phyloP scores from a whole-genome alignment of 1,140 invertebrate genomes.

The Homalodisca vitripennis region DNA sequence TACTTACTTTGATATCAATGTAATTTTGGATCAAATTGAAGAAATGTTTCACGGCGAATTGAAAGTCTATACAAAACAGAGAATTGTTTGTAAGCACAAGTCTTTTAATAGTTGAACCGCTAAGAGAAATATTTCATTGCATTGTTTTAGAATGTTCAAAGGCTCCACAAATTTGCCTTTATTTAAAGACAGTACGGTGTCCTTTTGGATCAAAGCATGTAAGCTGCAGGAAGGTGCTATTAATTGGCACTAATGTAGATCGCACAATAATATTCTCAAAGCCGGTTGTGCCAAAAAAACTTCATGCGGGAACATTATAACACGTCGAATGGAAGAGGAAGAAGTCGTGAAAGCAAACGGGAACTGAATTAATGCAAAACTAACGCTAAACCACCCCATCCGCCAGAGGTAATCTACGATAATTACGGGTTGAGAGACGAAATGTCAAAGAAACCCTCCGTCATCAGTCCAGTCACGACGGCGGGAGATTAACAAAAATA shows the following conservation, averaged over 20 bases:
- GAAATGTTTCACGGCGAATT: too few species aligned
- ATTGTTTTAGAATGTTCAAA: too few species aligned
- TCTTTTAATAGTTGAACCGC: too few species aligned
- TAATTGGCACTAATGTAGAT: too few species aligned
- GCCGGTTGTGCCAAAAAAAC: neutral
- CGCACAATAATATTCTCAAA: too few species aligned
- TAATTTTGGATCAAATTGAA: too few species aligned
- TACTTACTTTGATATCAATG: too few species aligned
- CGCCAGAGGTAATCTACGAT: conserved; percentile 13
- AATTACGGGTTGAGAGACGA: conserved; percentile 13
- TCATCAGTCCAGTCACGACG: conserved; percentile 9
- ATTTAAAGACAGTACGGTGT: neutral
- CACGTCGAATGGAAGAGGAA: neutral
- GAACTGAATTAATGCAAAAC: conserved; percentile 14
- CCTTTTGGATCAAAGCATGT: neutral
- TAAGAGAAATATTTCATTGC: too few species aligned
- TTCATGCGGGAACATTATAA: neutral
- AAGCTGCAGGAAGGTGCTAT: neutral
- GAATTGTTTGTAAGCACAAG: too few species aligned
- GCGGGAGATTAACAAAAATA: conserved; percentile 11
- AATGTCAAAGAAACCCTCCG: conserved; percentile 24
- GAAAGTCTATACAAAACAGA: too few species aligned
- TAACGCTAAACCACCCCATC: neutral
- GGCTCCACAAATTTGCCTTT: neutral
- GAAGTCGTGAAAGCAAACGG: neutral